Conservation (phyloP, 2,888 invertebrate species). For the Agrochola litura region DNA sequence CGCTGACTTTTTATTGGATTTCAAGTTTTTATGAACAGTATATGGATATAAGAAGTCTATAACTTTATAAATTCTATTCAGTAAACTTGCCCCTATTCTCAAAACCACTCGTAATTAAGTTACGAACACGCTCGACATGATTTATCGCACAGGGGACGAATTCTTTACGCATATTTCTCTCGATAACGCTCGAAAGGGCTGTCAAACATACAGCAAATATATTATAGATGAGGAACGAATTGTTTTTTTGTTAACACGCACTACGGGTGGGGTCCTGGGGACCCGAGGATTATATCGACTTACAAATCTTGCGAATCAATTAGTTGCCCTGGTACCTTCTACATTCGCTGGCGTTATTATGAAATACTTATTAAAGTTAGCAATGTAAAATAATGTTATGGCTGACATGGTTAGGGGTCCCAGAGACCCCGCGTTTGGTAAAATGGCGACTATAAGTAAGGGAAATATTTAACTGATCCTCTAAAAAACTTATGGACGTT, state of each 20-base stretch:
- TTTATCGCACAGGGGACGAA: slow-evolving; percentile 45
- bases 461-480: not conserved
- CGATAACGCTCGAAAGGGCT: slow-evolving; percentile 13
- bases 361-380: slow-evolving; percentile 22
- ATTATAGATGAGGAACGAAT: slow-evolving; percentile 20
- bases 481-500: not conserved
- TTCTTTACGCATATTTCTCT: slow-evolving; percentile 33
- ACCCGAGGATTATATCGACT: not conserved
- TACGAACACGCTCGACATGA: slow-evolving; percentile 28
- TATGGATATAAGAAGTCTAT: slow-evolving; percentile 6
- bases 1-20: no score
- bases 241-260: slow-evolving; percentile 28
- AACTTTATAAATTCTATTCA: slow-evolving; percentile 23
- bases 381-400: slow-evolving; percentile 18
- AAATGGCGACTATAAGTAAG: slow-evolving; percentile 12
- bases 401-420: slow-evolving; percentile 11
- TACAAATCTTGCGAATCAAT: slow-evolving; percentile 32
- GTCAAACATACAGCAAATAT: slow-evolving; percentile 35
- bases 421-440: not conserved
- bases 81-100: slow-evolving; percentile 34
- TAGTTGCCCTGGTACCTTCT: slow-evolving; percentile 13
- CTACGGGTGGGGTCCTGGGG: slow-evolving; percentile 7
- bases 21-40: no score
- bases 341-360: slow-evolving; percentile 18
- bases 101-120: slow-evolving; percentile 55